Evolutionary conservation across 1,140 invertebrate genomes (phyloP), one percentile per base, ranked within the genome.

Genomic region (Pygmarrhopalites habei): DNA sequence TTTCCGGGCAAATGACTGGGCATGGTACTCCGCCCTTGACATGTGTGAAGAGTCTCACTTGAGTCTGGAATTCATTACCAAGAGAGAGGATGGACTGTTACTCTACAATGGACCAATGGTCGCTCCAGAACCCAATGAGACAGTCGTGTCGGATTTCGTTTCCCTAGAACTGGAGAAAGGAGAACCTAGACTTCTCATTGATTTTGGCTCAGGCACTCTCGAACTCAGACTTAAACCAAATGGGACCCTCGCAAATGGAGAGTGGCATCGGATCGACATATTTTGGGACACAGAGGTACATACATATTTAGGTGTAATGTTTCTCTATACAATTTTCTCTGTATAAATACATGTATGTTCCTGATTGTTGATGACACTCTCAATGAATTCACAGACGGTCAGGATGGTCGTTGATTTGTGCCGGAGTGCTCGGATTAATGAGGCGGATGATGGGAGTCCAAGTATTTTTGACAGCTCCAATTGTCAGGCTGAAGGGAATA

Each of bases 31-130:
- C 0, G 85, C 94, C 0, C 78, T 98, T 7, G 90, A 94, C 73
- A 95, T 97, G 87, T 98, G 95, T 76, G 91, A 96, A 71, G 87
- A 86, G 58, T 95, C 93, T 25, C 91, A 95, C 78, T 81, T 98
- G 44, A 94, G 90, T 72, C 83, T 98, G 59, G 93, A 98, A 77
- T 96, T 98, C 73, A 88, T 95, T 59, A 97, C 95, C 0, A 82
- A 85, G 69, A 88, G 90, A 75, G 83, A 85, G 0, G 90, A 95
- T 74, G 95, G 94, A 2, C 79, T 96, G n/a, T 79, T 98, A 44
- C 78, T 98, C 10, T 98, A 98, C 75, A 98, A 97, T 77, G 95
- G 95, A 35, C 95, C 95, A 0, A 93, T 96, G 70, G 90, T 90
- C 17, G 87, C 90, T 51, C 90, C 90, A 0, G 90, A 94, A 77